Evolutionary conservation across 35 echinoderm and acorn worm species (phyloP), one percentile per base, ranked within the genome.

Genomic region (Acanthaster planci): DNA sequence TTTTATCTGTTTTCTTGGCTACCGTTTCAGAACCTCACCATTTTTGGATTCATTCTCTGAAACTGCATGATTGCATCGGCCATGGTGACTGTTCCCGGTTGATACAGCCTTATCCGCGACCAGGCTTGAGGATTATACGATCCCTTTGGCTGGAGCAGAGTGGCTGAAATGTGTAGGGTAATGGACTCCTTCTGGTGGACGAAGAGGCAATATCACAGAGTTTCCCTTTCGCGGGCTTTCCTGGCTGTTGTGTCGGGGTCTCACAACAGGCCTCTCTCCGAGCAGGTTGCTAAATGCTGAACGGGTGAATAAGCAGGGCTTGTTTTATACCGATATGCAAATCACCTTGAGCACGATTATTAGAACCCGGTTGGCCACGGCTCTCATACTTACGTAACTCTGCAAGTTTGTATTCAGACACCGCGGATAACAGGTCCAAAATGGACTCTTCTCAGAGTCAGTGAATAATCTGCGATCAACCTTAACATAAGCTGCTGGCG

Each of bases 221-320:
- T 12, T 47, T 47, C 12, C 4, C 42, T 47, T 47, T 72, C 18
- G 64, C 64, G 64, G 64, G 64, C 64, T 72, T 72, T 72, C 7
- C 14, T 34, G 27, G 27, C 30, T 2, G 18, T 34, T 72, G 4
- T 72, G 64, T 72, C 64, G 64, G 26, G 4, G 42, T 47, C 42
- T 47, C 4, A 47, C 4, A 12, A 72, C 7, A 31, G 64, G 23
- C 34, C 26, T 72, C 15, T 14, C 26, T 31, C 9, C 2, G 64
- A 72, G 34, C 64, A 72, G 64, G 64, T 35, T 72, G 64, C 64
- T 72, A 72, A 72, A 72, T 72, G 64, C 64, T 72, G 64, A 19
- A 19, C 14, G 29, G 14, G 1, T 27, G 1, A 26, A 21, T 1
- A 1, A 1, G 10, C 26, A 72, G 26, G 0, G 64, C 3, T 26